Conservation (phyloP, 2,113 vertebrate genomes). For the Sinocyclocheilus maitianheensis region DNA sequence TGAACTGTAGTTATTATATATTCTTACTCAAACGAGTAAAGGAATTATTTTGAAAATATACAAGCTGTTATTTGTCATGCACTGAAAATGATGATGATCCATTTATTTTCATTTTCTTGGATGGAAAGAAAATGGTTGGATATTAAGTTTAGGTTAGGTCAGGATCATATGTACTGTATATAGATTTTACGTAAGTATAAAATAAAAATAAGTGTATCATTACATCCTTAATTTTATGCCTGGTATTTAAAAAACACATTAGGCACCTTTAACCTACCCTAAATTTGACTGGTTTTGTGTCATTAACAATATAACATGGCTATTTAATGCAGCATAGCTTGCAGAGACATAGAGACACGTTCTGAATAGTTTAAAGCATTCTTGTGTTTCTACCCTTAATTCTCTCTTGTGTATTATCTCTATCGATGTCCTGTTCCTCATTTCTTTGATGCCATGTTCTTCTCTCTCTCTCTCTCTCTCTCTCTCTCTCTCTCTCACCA, state of each 20-base stretch:
- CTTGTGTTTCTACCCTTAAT: neutral
- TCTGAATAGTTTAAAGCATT: neutral
- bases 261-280: neutral
- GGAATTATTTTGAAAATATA: neutral
- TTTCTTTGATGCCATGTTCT: neutral
- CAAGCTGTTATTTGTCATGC: neutral
- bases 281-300: neutral
- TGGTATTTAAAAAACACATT: neutral
- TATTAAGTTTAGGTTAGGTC: no score
- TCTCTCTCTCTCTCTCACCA: neutral
- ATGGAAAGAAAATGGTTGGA: no score
- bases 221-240: neutral
- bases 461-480: neutral
- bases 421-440: neutral
- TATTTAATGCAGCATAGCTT: neutral
- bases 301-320: neutral
- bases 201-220: no score
- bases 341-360: neutral
- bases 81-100: no score
- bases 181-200: no score
- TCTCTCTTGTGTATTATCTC: neutral
- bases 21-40: no score
- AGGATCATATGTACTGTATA: no score
- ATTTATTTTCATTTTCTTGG: no score
- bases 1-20: no score